Conservation (phyloP, 2,797 vertebrate species). For the Smutsia temminckii region DNA sequence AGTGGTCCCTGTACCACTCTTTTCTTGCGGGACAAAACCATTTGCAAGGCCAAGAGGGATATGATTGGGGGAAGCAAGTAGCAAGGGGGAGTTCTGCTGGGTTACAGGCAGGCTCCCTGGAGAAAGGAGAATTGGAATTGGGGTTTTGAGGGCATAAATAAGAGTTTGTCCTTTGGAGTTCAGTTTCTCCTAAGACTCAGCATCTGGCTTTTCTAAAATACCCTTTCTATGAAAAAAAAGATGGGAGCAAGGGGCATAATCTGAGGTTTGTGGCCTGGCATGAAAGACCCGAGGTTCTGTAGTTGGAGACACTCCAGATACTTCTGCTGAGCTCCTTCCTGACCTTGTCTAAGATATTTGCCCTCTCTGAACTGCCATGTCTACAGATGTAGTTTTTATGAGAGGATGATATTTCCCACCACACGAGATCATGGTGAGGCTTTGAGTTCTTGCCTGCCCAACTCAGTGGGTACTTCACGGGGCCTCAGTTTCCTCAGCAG, state of each 20-base stretch:
- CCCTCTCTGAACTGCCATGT: background rate
- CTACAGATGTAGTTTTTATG: background rate
- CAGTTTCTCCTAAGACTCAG: background rate
- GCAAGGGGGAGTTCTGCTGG: background rate
- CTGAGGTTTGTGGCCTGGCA: background rate
- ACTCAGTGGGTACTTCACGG: background rate
- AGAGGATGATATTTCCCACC: background rate
- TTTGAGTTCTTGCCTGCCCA: background rate
- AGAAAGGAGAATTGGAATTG: background rate
- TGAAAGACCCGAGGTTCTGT: background rate
- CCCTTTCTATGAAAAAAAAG: background rate
- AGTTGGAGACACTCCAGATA: conserved; percentile 11
- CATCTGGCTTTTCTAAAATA: background rate
- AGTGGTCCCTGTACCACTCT: background rate
- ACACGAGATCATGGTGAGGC: background rate
- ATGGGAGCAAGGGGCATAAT: background rate
- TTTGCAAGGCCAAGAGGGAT: background rate
- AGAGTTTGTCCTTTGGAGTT: background rate
- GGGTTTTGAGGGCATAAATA: conserved; percentile 40
- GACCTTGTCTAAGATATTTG: background rate
- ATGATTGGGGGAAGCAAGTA: background rate
- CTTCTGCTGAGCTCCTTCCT: background rate
- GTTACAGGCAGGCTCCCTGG: background rate
- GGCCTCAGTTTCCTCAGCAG: background rate
- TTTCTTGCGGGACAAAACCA: background rate